Evolutionary conservation across 2,113 vertebrate species (phyloP), one percentile per base, ranked within the genome.

Genomic region (Pavo muticus): DNA sequence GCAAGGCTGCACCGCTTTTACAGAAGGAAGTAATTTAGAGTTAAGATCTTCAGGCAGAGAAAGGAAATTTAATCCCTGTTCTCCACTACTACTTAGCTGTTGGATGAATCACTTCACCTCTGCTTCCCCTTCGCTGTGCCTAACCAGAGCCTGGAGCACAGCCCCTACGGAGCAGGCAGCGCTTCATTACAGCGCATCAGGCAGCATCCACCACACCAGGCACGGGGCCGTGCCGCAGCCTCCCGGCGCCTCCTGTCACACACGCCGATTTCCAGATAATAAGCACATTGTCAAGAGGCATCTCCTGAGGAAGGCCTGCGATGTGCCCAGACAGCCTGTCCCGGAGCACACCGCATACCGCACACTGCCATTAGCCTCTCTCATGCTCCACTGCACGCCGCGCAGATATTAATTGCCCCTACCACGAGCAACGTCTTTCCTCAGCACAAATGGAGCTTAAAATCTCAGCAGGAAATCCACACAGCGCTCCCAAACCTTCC

Each of bases 211-310:
- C 61, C 65, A 56, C 69, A 76, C 73, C 71, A 64, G 88, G 73
- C 25, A 8, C 0, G 3, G 88, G 71, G 13, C 56, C 44, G 27
- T 30, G 83, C 45, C 64, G 7, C 1, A 56, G 76, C 79, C 88
- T 94, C 75, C 75, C 61, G 75, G 75, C 18, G 24, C 27, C 37
- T 91, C 79, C 83, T 90, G 76, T 90, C 95, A 96, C 83, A 91
- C 83, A 21, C 59, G 50, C 76, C 84, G 72, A 90, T 86, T 77
- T 78, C 83, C 72, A 88, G 69, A 87, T 60, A 67, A 91, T 50
- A 88, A 90, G 72, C 35, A 60, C 65, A 59, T 52, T 91, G 83
- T 73, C 83, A 84, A 64, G 86, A 71, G 83, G 69, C 92, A 91
- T 78, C 83, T 95, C 90, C 60, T 35, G 47, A 90, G 86, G 79